These are phyloP conservation scores for Trachythela sp. DNA, from an alignment of 64 coral and sea anemone genomes.

Conservation along the genomic window DNA sequence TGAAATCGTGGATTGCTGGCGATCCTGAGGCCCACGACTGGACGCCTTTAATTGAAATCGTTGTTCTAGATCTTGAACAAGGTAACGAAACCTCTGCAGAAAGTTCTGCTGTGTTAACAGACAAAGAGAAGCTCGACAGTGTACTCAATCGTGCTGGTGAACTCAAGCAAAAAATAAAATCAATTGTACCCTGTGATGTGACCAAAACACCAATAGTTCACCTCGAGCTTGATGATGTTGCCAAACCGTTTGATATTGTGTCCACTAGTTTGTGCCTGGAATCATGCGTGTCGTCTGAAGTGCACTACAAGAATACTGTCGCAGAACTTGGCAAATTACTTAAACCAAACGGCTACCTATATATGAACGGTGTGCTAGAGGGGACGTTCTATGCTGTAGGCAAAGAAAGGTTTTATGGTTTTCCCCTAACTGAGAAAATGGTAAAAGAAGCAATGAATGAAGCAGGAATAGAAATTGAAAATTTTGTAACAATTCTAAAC, in stretches of 20 bases:
- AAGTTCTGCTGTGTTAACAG: not conserved
- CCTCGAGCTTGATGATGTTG: not conserved
- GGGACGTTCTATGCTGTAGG: not conserved
- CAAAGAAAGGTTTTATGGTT: not conserved
- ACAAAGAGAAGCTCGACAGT: not conserved
- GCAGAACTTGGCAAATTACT: not conserved
- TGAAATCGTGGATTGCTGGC: constrained; percentile 14
- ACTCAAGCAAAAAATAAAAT: not conserved
- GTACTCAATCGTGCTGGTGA: not conserved
- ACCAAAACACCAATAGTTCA: not conserved
- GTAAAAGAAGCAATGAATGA: not conserved
- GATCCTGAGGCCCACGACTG: not conserved
- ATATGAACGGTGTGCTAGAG: not conserved
- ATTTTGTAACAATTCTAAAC: not conserved
- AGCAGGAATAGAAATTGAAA: not conserved
- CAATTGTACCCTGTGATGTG: not conserved
- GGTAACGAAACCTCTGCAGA: not conserved
- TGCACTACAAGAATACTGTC: not conserved
- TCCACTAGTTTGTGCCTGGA: constrained; percentile 1
- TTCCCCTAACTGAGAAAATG: not conserved
- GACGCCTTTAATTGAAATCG: not conserved
- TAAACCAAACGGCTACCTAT: not conserved
- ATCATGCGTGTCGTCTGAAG: not conserved
- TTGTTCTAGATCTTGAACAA: not conserved
- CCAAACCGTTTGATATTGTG: not conserved